Evolutionary conservation across 2,797 vertebrate species (phyloP).

Genomic region (Anguilla obscura): DNA sequence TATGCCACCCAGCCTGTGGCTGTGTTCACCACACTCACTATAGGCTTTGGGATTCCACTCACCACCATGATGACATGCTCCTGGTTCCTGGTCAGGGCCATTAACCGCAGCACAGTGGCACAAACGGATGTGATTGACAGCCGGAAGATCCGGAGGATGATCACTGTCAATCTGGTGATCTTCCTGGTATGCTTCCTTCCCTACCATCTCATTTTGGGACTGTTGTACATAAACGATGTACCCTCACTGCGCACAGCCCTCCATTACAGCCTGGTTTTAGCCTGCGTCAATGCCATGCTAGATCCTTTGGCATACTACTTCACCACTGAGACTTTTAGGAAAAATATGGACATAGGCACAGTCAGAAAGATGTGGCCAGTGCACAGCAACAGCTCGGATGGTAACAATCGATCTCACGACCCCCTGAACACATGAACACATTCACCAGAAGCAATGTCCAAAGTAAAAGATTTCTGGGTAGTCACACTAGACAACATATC

Average conservation of each 20-base stretch:
- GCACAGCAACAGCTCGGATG: slow-evolving; percentile 51
- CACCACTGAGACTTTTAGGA: slow-evolving; percentile 69
- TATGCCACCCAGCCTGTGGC: slow-evolving; percentile 41
- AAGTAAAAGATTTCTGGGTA: background rate
- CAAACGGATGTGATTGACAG: slow-evolving; percentile 63
- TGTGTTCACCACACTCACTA: slow-evolving; percentile 47
- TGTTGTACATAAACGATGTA: slow-evolving; percentile 32
- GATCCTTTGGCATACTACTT: slow-evolving; percentile 75
- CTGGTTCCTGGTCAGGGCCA: slow-evolving; percentile 58
- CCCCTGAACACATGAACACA: slow-evolving; percentile 38
- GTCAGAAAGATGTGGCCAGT: slow-evolving; percentile 50
- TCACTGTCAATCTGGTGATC: slow-evolving; percentile 59
- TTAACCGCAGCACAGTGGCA: slow-evolving; percentile 59
- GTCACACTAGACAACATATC: background rate
- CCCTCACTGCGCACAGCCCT: slow-evolving; percentile 36
- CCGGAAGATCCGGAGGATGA: slow-evolving; percentile 67
- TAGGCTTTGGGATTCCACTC: slow-evolving; percentile 67
- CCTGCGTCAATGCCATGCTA: slow-evolving; percentile 67
- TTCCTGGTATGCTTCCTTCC: slow-evolving; percentile 74
- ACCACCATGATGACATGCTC: slow-evolving; percentile 65
- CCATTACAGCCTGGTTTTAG: slow-evolving; percentile 59
- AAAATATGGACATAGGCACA: slow-evolving; percentile 41
- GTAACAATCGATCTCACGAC: slow-evolving; percentile 32
- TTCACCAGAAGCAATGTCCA: background rate
- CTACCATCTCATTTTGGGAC: slow-evolving; percentile 61